A percentile compares a stretch with the other conserved stretches of the same genome.
Conservation (phyloP, 2,113 vertebrate species). For the Apteryx owenii region DNA sequence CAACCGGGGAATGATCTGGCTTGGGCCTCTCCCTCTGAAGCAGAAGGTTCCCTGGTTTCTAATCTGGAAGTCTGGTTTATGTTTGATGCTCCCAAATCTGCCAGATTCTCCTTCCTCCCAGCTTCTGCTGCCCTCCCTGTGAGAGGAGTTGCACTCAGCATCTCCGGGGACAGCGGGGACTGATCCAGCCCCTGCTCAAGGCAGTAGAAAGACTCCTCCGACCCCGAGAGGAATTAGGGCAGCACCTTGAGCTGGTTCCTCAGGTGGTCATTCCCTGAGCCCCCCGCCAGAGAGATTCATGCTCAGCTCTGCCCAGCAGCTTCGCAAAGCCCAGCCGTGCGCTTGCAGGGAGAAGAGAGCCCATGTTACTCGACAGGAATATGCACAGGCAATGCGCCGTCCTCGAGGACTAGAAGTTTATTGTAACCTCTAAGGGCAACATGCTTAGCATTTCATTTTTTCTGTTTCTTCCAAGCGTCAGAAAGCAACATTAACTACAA, state of each 20-base stretch:
- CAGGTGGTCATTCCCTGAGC: neutral
- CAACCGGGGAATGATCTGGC: neutral
- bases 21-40: neutral
- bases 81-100: neutral
- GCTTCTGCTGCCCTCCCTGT: neutral
- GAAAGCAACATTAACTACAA: conserved; percentile 33
- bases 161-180: neutral
- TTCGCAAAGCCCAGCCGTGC: neutral
- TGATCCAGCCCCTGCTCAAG: neutral
- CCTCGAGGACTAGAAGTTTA: neutral
- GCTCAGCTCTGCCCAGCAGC: neutral
- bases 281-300: neutral
- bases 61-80: neutral
- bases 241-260: neutral
- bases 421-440: neutral
- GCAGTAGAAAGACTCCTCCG: neutral
- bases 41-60: neutral
- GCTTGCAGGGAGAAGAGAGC: neutral
- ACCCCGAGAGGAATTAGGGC: neutral
- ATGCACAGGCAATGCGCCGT: neutral
- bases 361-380: neutral
- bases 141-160: neutral
- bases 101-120: neutral
- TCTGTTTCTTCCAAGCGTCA: neutral
- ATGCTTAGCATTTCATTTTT: conserved; percentile 4